Evolutionary conservation across 2,888 invertebrate species (phyloP).

Genomic region (Mesochorus sp.): DNA sequence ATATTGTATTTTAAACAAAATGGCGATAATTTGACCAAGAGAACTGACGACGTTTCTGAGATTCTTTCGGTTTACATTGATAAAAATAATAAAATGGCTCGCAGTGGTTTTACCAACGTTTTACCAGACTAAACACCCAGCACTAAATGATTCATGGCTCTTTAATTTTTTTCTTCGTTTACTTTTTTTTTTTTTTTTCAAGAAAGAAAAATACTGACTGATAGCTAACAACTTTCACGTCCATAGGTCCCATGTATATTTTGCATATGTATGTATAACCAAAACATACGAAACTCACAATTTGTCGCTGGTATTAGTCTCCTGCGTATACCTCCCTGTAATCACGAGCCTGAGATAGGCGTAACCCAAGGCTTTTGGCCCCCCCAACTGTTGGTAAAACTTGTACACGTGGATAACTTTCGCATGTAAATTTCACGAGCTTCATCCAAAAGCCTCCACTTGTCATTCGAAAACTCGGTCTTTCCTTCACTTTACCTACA

Average conservation of each 20-base stretch:
- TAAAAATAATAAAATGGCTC: too few relatives aligned
- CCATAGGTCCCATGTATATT: not conserved
- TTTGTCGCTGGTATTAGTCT: slow-evolving; percentile 25
- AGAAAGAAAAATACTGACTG: too few relatives aligned
- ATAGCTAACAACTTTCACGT: not conserved
- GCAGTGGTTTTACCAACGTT: too few relatives aligned
- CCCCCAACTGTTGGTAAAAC: slow-evolving; percentile 18
- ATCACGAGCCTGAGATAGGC: slow-evolving; percentile 40
- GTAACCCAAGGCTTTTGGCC: slow-evolving; percentile 20
- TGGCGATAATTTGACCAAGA: too few relatives aligned
- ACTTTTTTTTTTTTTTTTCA: too few relatives aligned
- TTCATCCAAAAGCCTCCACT: slow-evolving; percentile 24
- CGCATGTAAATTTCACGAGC: slow-evolving; percentile 18
- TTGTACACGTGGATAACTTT: slow-evolving; percentile 38
- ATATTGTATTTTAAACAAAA: too few relatives aligned
- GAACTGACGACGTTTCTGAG: too few relatives aligned
- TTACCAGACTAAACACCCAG: too few relatives aligned
- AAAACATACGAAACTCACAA: slow-evolving; percentile 30
- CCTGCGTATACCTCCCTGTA: slow-evolving; percentile 14
- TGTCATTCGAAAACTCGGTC: slow-evolving; percentile 28
- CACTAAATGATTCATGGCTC: not conserved
- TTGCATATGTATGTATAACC: slow-evolving; percentile 18
- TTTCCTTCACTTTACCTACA: slow-evolving; percentile 22
- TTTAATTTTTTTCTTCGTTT: not conserved
- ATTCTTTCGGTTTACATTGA: too few relatives aligned